These are phyloP conservation scores for Willowsia nigromaculata DNA, from an alignment of 2,888 invertebrate species.

Conservation along the genomic window DNA sequence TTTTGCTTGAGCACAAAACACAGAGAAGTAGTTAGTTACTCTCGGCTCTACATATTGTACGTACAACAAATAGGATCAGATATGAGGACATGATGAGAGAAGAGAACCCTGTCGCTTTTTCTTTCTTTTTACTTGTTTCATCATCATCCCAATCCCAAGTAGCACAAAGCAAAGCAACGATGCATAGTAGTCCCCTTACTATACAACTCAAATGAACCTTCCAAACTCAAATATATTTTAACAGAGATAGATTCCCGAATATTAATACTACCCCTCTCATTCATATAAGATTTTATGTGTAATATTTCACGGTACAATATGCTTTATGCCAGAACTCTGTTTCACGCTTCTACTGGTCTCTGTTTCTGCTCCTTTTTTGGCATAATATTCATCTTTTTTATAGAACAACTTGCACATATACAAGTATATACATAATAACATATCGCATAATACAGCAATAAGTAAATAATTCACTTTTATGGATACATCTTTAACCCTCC, in stretches of 20 bases:
- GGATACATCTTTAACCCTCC: slow-evolving; percentile 42
- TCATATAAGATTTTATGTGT: not conserved
- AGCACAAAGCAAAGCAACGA: not conserved
- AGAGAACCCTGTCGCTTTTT: slow-evolving; percentile 23
- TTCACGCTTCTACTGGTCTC: not conserved
- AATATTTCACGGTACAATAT: too few species aligned
- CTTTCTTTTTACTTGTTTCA: slow-evolving; percentile 17
- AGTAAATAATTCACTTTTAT: slow-evolving; percentile 28
- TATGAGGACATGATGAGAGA: not conserved
- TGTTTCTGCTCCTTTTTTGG: slow-evolving; percentile 12
- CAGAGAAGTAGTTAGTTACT: not conserved
- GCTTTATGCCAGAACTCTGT: not conserved
- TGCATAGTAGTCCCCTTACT: not conserved
- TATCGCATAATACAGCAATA: not conserved
- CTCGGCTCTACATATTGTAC: not conserved
- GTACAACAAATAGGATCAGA: not conserved
- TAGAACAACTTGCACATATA: not conserved
- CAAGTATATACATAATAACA: slow-evolving; percentile 8
- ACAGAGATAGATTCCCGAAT: not conserved
- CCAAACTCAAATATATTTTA: not conserved
- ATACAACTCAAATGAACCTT: not conserved
- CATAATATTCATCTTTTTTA: not conserved
- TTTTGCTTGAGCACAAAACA: not conserved
- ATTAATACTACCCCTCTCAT: not conserved
- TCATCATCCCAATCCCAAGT: not conserved